A percentile compares a stretch with the other conserved stretches of the same genome.
phyloP scores from a whole-genome alignment of 2,797 vertebrate species.

The Mormyrops attenuatus region DNA sequence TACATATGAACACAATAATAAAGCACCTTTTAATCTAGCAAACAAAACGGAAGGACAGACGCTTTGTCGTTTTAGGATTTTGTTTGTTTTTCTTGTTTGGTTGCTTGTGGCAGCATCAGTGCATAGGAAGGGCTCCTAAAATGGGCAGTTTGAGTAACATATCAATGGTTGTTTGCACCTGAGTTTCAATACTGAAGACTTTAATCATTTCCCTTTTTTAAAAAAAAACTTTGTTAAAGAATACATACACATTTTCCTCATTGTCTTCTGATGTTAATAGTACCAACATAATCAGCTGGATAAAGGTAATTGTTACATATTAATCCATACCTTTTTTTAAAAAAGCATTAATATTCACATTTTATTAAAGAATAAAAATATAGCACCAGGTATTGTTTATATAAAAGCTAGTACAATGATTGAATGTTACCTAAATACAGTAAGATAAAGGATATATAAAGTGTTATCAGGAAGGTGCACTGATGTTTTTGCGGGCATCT shows the following conservation, averaged over 20 bases:
- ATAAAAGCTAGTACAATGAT: slow-evolving; percentile 70
- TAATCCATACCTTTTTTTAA: slow-evolving; percentile 58
- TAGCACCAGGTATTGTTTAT: slow-evolving; percentile 93
- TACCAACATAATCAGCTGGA: slow-evolving; percentile 56
- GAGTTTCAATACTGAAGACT: slow-evolving; percentile 68
- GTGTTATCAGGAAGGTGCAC: slow-evolving; percentile 57
- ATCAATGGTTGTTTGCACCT: slow-evolving; percentile 71
- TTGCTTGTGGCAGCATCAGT: slow-evolving; percentile 79
- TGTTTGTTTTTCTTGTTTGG: slow-evolving; percentile 25
- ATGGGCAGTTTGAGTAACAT: slow-evolving; percentile 65
- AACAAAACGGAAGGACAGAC: slow-evolving; percentile 73
- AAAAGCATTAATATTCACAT: slow-evolving; percentile 92
- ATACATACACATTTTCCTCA: slow-evolving; percentile 55
- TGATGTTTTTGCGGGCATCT: slow-evolving; percentile 49
- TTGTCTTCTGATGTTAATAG: slow-evolving; percentile 46
- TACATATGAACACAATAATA: slow-evolving; percentile 68
- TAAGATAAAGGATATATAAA: slow-evolving; percentile 64
- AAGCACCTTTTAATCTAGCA: slow-evolving; percentile 76
- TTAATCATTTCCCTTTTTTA: slow-evolving; percentile 45
- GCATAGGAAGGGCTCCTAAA: slow-evolving; percentile 76
- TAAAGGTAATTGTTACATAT: slow-evolving; percentile 65
- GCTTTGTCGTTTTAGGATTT: slow-evolving; percentile 57
- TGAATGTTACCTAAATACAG: slow-evolving; percentile 72
- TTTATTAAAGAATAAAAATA: slow-evolving; percentile 69
- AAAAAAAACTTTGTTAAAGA: slow-evolving; percentile 46